Conservation (phyloP, 2,113 vertebrate genomes). For the Taxidea taxus region DNA sequence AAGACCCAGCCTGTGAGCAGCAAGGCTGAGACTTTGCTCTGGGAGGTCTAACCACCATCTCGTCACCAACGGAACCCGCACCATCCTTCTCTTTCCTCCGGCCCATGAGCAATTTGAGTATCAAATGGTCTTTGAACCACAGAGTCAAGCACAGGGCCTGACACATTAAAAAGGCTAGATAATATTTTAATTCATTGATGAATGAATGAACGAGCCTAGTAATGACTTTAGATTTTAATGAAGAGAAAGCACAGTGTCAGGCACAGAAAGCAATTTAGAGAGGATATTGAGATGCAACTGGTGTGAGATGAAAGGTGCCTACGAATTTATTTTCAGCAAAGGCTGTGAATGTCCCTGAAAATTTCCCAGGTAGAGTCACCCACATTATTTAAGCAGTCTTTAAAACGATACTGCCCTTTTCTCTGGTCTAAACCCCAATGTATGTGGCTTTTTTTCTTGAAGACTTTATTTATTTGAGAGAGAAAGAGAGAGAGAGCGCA, state of each 20-base stretch:
- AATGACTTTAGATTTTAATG: background rate
- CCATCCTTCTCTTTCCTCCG: rapidly evolving
- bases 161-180: background rate
- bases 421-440: background rate
- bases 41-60: background rate
- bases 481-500: background rate
- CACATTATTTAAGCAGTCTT: constrained; percentile 26
- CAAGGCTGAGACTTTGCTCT: background rate
- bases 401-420: background rate
- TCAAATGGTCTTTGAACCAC: background rate
- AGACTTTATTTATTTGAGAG: background rate
- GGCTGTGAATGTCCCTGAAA: background rate
- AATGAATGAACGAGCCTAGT: background rate
- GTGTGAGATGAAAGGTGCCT: background rate
- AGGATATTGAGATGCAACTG: background rate
- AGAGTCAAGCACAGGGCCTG: background rate
- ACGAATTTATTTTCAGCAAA: background rate
- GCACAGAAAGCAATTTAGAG: background rate
- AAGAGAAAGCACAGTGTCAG: background rate
- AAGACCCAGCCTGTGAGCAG: background rate
- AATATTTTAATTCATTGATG: background rate
- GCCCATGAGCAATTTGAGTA: background rate
- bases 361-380: background rate
- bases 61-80: rapidly evolving
- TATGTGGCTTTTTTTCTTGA: background rate